Evolutionary conservation across 2,797 vertebrate genomes (phyloP), one percentile per base, ranked within the genome.

Genomic region (Notolabrus celidotus): DNA sequence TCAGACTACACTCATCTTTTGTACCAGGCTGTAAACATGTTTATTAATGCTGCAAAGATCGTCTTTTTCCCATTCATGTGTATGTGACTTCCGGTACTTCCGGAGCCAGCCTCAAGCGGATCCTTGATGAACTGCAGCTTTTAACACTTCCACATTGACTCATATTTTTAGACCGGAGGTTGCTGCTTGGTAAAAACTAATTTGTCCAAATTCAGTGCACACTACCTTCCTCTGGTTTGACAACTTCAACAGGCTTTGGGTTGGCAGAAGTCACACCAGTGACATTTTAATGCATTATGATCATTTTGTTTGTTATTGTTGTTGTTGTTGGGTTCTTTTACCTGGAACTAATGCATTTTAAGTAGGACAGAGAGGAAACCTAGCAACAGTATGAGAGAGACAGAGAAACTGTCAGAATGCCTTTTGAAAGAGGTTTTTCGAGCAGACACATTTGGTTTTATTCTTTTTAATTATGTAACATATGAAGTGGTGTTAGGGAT

Each of bases 341-440:
- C 19, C 41, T 43, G 55, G 3, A 67, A 65, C 10, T 39, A 58
- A 41, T 65, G 66, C 52, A 64, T 56, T 66, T 67, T 23, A 63
- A 60, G 20, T 42, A 17, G 17, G 19, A 53, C 23, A 29, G 41
- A 33, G 27, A 47, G 15, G 67, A 41, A 69, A 57, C 51, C 33
- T 56, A 65, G 64, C 59, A 79, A 71, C 42, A 59, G 29, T n/a
- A 53, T 34, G 7, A 38, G 39, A 45, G 27, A 66, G 57, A 39
- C 27, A 47, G 5, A 60, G 12, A 60, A 46, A 52, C 23, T 19
- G 27, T 61, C 50, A 31, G 43, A 65, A 61, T 46, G 29, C 15
- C 11, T 46, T 55, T 34, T 59, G 27, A 66, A 25, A 45, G 22
- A n/a, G 4, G 27, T 3, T 31, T n/a, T 20, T 46, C 20, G 42